Evolutionary conservation across 1,140 invertebrate species (phyloP).

Genomic region (Heliconius congener): DNA sequence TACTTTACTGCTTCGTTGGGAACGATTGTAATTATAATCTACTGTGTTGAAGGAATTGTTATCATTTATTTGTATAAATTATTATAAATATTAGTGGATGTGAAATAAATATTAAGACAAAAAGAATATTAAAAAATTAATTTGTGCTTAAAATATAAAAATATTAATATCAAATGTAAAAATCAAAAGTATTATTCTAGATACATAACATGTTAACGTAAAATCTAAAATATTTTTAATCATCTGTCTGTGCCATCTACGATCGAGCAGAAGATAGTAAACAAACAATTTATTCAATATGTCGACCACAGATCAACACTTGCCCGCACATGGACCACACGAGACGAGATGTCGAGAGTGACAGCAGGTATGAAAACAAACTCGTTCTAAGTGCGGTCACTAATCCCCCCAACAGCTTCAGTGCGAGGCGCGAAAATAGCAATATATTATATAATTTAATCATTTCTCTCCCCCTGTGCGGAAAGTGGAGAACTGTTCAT

Average conservation of each 20-base stretch:
- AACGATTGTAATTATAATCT: too few species aligned
- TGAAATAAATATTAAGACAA: too few species aligned
- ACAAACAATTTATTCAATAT: conserved; percentile 1
- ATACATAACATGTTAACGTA: not conserved
- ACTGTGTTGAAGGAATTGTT: too few species aligned
- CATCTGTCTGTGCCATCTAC: not conserved
- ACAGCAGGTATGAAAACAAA: conserved; percentile 25
- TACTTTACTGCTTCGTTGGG: too few species aligned
- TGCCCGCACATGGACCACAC: conserved; percentile 4
- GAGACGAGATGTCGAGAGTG: not conserved
- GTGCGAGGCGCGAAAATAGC: conserved; percentile 30
- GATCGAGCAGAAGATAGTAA: not conserved
- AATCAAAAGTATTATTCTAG: not conserved
- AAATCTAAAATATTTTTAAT: too few species aligned
- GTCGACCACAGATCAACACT: conserved; percentile 5
- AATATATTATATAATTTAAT: conserved; percentile 35
- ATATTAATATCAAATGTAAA: not conserved
- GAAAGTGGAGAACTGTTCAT: too few species aligned
- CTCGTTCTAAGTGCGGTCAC: conserved; percentile 18
- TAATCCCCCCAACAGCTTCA: conserved; percentile 28
- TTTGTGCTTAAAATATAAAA: too few species aligned
- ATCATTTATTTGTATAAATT: too few species aligned
- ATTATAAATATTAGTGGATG: too few species aligned
- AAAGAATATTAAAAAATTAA: too few species aligned
- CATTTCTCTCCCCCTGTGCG: not conserved